These are phyloP conservation scores for Ceraclea dissimilis DNA, from an alignment of 2,888 invertebrate species.

Conservation along the genomic window DNA sequence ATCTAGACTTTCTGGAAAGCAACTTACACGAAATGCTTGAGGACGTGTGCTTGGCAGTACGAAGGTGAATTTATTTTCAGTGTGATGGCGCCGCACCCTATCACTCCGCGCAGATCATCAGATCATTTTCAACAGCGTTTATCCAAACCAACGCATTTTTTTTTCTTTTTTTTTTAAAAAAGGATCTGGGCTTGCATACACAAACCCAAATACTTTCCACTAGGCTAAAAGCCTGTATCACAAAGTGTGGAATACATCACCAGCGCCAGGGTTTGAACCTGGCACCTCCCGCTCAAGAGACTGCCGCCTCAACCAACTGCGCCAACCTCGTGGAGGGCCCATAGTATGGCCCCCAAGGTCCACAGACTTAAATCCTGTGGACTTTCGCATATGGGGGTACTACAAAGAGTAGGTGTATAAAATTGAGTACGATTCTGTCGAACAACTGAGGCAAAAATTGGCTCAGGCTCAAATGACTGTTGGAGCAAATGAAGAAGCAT, in stretches of 20 bases:
- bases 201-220: too few species aligned
- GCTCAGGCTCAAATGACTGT: constrained; percentile 1
- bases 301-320: too few species aligned
- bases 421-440: constrained; percentile 1
- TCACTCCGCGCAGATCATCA: background rate
- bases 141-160: background rate
- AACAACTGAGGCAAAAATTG: constrained; percentile 4
- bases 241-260: too few species aligned
- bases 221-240: too few species aligned
- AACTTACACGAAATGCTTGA: constrained; percentile 5
- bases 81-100: constrained; percentile 5
- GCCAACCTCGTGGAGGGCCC: constrained; percentile 8
- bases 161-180: too few species aligned
- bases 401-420: constrained; percentile 22
- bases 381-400: constrained; percentile 27
- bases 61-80: constrained; percentile 1
- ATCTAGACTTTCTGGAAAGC: constrained; percentile 22
- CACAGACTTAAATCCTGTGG: constrained; percentile 27
- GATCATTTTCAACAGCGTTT: background rate
- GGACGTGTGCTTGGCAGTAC: constrained; percentile 5
- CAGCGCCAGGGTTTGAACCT: too few species aligned
- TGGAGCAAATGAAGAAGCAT: too few species aligned
- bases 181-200: too few species aligned
- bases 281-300: too few species aligned
- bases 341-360: constrained; percentile 28